These are phyloP conservation scores for Drosophila anceps DNA, from an alignment of 2,888 invertebrate genomes.

Conservation along the genomic window DNA sequence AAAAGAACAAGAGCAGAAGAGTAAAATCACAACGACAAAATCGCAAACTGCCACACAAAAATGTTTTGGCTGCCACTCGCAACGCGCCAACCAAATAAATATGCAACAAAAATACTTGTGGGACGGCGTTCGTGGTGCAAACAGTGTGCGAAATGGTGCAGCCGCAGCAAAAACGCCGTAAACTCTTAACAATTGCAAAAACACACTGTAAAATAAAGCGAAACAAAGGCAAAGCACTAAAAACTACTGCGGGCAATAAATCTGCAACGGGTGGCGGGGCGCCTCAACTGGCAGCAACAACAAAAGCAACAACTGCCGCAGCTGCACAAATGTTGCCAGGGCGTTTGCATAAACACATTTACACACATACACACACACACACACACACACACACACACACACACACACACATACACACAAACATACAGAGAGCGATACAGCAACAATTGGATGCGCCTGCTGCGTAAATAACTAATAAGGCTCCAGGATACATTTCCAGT, in stretches of 20 bases:
- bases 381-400: conserved; percentile 54
- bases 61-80: conserved; percentile 57
- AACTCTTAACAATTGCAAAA: conserved; percentile 77
- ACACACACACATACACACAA: conserved; percentile 22
- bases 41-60: conserved; percentile 65
- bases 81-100: conserved; percentile 53
- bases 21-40: conserved; percentile 71
- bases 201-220: conserved; percentile 49
- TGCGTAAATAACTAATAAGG: conserved; percentile 79
- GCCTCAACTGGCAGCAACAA: conserved; percentile 17
- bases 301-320: conserved; percentile 14
- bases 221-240: conserved; percentile 61
- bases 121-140: conserved; percentile 47
- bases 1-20: conserved; percentile 14
- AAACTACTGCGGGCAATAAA: conserved; percentile 77
- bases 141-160: conserved; percentile 71
- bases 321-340: conserved; percentile 47
- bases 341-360: conserved; percentile 63
- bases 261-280: conserved; percentile 48
- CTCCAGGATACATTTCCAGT: conserved; percentile 66
- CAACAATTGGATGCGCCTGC: conserved; percentile 49
- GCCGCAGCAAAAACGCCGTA: conserved; percentile 75
- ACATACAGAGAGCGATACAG: conserved; percentile 1
- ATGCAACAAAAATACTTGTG: conserved; percentile 57
- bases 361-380: conserved; percentile 25